Base-by-base conservation (phyloP, 2,797 vertebrate genomes). In the Falco rusticolus region DNA sequence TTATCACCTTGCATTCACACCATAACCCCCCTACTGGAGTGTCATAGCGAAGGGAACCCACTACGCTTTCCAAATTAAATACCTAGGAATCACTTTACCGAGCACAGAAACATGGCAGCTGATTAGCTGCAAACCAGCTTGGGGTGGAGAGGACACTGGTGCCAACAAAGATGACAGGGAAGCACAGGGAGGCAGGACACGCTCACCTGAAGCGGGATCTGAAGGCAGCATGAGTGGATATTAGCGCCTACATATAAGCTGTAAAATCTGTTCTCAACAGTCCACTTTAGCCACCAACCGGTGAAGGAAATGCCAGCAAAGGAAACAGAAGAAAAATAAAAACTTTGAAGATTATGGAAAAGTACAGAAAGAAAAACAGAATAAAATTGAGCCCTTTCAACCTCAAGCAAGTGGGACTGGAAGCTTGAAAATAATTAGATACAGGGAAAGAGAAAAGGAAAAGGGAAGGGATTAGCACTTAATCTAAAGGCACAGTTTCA, bases 331-430 rank as follows among this genome's bases (percentile, higher is more conserved):
- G 2, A 61, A 65, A 72, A 87, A 71, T 2, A 53, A 72, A 85
- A 92, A 47, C 22, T 37, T 41, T 71, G 75, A 89, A 91, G 61
- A 28, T 90, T 41, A 92, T 51, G 13, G 72, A 95, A 94, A 93
- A 15, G 61, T 43, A 75, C 37, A 84, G 43, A 79, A 94, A 74
- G 34, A 48, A 91, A 82, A 87, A 39, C 11, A 78, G 59, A 79
- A 68, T 54, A 4, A 76, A 93, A 87, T 9, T 37, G 64, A 85
- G 53, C 18, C 50, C 41, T 64, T 84, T 71, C 77, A 87, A 93
- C 53, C 72, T 85, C 69, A 74, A 91, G 82, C n/a, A 92, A 70
- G 76, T 3, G 5, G 20, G 28, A 12, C 68, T 91, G 33, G 59
- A 86, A 91, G 53, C 34, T 72, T 25, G 34, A 78, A 93, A 95